Evolutionary conservation across 2,113 vertebrate species (phyloP).

Genomic region (Clarias gariepinus): DNA sequence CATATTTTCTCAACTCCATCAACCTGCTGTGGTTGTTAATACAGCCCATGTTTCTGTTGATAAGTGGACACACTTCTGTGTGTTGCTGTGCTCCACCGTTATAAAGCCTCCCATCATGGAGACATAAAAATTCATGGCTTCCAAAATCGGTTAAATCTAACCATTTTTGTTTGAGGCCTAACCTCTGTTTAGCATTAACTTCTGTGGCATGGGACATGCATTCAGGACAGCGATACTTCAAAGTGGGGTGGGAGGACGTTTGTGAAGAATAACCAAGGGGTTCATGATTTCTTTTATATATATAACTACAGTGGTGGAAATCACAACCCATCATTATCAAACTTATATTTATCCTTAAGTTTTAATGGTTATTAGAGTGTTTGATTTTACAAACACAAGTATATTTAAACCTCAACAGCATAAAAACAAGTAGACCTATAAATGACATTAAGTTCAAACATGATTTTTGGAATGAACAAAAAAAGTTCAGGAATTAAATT

Average conservation of each 20-base stretch:
- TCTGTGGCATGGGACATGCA: neutral
- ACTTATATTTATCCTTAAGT: neutral
- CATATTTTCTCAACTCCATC: conserved; percentile 35
- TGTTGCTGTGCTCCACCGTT: conserved; percentile 17
- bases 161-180: conserved; percentile 2
- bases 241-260: neutral
- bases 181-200: neutral
- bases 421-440: neutral
- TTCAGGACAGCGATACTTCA: neutral
- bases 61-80: conserved; percentile 16
- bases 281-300: neutral
- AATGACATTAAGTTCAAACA: neutral
- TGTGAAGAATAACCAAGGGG: neutral
- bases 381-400: neutral
- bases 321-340: neutral
- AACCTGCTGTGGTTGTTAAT: conserved; percentile 31
- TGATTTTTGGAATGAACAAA: neutral
- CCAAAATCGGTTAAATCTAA: neutral
- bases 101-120: neutral
- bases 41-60: conserved; percentile 2
- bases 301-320: neutral
- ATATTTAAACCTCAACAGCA: neutral
- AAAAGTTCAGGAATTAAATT: neutral
- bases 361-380: neutral
- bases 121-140: neutral